Base-by-base conservation (phyloP, 2,888 invertebrate genomes). In the Allacma fusca region DNA sequence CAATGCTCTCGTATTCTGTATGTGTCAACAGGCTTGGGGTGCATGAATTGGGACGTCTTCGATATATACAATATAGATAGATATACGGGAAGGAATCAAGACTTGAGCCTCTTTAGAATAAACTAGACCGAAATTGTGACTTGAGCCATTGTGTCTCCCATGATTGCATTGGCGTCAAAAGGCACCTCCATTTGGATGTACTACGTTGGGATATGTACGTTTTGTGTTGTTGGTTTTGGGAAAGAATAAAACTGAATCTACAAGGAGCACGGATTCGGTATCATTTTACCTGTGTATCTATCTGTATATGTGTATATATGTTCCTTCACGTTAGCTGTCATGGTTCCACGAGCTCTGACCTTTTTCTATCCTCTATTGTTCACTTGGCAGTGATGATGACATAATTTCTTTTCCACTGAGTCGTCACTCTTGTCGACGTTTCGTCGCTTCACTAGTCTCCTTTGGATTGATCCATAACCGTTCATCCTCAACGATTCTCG, bases 341-440 rank as follows among this genome's bases (percentile, higher is more conserved):
- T 34, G 72, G 72, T 72, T 72, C 72, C 59, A 72, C 59, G 72
- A 72, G 72, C 72, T 44, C 44, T 74, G 78, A 75, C 80, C 80
- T 75, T 77, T 78, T 73, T 59, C 65, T 50, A 19, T 67, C 21
- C 19, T 57, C 59, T 40, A 77, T 79, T 79, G 79, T 79, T 75
- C 65, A 29, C 68, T 71, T 80, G 79, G 69, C 78, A 79, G 76
- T 44, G 75, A 69, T 79, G 80, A 81, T 79, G 80, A 80, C 77
- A 81, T 77, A 77, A 80, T 81, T 81, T 77, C 68, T 65, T 70
- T 67, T 71, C 74, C 57, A 50, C 34, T 65, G 59, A 71, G 40
- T 80, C 78, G 62, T 78, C 78, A 77, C 79, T 79, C 77, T 75
- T 72, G 75, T 79, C 76, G 68, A 75, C 75, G 21, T 68, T 75